These are phyloP conservation scores for Tetranychus cinnabarinus DNA, from an alignment of 1,140 invertebrate species.

Conservation along the genomic window DNA sequence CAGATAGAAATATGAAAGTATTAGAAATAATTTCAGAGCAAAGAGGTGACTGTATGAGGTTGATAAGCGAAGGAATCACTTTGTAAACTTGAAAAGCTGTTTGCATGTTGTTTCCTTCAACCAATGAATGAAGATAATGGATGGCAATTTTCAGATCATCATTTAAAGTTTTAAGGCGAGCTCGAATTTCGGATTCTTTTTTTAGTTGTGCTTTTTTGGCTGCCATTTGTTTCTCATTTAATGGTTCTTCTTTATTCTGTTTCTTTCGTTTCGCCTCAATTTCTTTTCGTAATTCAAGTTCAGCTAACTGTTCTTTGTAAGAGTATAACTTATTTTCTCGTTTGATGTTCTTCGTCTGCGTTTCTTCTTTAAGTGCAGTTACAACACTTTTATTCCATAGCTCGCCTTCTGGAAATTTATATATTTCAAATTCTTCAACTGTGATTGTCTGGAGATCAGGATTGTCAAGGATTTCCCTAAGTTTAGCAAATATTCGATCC, in stretches of 20 bases:
- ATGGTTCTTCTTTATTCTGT: conserved; percentile 41
- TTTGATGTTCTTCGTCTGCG: conserved; percentile 58
- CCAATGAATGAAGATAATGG: conserved; percentile 34
- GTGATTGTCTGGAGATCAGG: conserved; percentile 43
- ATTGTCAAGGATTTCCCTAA: conserved; percentile 34
- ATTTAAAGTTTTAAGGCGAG: conserved; percentile 34
- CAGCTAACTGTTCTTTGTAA: conserved; percentile 87
- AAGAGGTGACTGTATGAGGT: conserved; percentile 22
- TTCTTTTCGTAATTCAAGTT: conserved; percentile 68
- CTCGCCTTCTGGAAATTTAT: conserved; percentile 60
- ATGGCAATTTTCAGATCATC: conserved; percentile 32
- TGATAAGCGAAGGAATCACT: conserved; percentile 15
- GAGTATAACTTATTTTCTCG: conserved; percentile 90
- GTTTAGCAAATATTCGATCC: conserved; percentile 28
- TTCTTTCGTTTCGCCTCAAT: conserved; percentile 61
- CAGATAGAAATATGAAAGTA: conserved; percentile 32
- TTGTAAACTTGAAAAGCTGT: conserved; percentile 22
- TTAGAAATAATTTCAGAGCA: conserved; percentile 24
- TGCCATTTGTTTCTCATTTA: conserved; percentile 80
- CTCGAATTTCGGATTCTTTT: conserved; percentile 54
- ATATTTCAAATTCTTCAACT: conserved; percentile 68
- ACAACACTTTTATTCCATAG: conserved; percentile 73
- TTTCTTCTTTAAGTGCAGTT: conserved; percentile 29
- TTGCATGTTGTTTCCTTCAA: conserved; percentile 32
- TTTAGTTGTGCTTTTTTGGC: conserved; percentile 57